Evolutionary conservation across 2,888 invertebrate genomes (phyloP), one percentile per base, ranked within the genome.

Genomic region (Himalopsyche tibetana): DNA sequence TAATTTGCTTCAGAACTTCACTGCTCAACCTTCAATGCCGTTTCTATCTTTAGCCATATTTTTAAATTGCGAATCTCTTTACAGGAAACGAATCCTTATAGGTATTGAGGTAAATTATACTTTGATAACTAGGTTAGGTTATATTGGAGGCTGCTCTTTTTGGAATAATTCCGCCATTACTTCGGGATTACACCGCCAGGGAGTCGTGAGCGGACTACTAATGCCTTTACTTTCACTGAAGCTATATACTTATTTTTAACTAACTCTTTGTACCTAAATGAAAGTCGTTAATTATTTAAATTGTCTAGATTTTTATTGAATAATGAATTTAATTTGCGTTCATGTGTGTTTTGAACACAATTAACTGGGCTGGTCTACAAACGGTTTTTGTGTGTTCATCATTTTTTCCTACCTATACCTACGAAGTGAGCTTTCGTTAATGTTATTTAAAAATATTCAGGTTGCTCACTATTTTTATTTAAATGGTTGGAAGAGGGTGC

Each of bases 111-210:
- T 63, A 19, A 19, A 63, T 63, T 63, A 63, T 63, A 63, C 63
- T 63, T 63, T 63, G 63, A 63, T 82, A 83, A 80, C 86, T 83
- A 86, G 86, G 84, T 82, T 84, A 81, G 74, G 86, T 55, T 80
- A 69, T 63, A 40, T 45, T 42, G 86, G 28, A 63, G 83, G 55
- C 63, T 42, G 83, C 45, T 80, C 74, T 51, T 51, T 51, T n/a
- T 74, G 83, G 84, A 83, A 86, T 86, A 86, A 86, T 86, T 86
- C 86, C 84, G 81, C 86, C 83, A 86, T 86, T 86, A 86, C 86
- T 38, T 84, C 69, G 82, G 83, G 86, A 86, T 86, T 86, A 84
- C 55, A 42, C 84, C 83, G 56, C 28, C 38, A 83, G 2, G 9
- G 36, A 79, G 55, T 17, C 82, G 85, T 82, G 55, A 51, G 82